Conservation (phyloP, 2,888 invertebrate genomes). For the Cephus sareptanus region DNA sequence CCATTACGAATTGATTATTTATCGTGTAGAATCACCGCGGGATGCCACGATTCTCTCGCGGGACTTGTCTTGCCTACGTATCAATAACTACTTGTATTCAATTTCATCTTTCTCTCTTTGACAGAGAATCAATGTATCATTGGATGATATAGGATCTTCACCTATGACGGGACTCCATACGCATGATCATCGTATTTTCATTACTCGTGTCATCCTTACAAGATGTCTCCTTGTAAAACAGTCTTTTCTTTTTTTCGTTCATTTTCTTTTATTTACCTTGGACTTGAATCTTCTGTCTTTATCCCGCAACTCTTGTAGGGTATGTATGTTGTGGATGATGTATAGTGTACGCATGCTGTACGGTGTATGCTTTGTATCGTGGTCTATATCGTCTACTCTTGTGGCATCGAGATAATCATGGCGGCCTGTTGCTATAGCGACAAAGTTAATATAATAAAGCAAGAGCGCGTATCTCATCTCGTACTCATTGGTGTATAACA, state of each 20-base stretch:
- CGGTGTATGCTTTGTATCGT: not conserved
- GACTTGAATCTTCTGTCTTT: not conserved
- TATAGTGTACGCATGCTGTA: not conserved
- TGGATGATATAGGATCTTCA: not conserved
- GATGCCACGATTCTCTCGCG: not conserved
- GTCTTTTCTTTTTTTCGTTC: not conserved
- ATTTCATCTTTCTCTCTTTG: not conserved
- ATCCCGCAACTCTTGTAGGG: not conserved
- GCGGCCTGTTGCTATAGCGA: constrained; percentile 27
- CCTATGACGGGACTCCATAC: not conserved
- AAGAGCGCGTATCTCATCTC: constrained; percentile 54
- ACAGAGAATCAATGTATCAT: not conserved
- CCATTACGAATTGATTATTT: constrained; percentile 56
- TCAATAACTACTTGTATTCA: not conserved
- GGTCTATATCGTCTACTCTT: not conserved
- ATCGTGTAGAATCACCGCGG: constrained; percentile 27
- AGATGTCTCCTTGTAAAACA: not conserved
- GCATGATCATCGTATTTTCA: not conserved
- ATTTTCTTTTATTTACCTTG: not conserved
- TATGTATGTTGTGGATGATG: not conserved
- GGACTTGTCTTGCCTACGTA: not conserved
- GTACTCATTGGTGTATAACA: constrained; percentile 60
- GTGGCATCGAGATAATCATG: not conserved
- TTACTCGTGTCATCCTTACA: not conserved
- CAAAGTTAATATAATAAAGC: constrained; percentile 51